Percentiles rank a stretch among this genome's conserved stretches.
Conservation (phyloP, 2,113 vertebrate genomes). For the Ciconia boyciana region DNA sequence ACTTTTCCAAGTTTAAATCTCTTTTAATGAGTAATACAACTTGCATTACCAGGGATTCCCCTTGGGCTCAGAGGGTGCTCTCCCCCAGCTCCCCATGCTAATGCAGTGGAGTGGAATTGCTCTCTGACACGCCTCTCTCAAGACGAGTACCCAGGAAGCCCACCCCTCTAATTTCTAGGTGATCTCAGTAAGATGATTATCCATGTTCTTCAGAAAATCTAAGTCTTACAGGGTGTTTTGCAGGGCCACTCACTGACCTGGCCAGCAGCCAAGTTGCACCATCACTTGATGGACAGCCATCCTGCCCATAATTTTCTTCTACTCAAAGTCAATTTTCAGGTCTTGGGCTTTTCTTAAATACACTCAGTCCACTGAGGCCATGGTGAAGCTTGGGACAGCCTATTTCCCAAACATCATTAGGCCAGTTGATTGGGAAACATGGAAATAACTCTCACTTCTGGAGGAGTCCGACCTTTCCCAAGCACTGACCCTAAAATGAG, state of each 20-base stretch:
- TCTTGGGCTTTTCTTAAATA: not conserved
- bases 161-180: not conserved
- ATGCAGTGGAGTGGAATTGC: rapidly evolving
- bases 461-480: not conserved
- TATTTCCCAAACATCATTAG: not conserved
- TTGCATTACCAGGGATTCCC: not conserved
- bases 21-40: not conserved
- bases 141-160: not conserved
- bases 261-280: not conserved
- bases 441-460: not conserved
- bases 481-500: not conserved
- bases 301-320: not conserved
- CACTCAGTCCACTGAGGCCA: not conserved
- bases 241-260: not conserved
- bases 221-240: not conserved
- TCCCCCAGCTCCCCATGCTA: not conserved
- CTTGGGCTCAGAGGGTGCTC: not conserved
- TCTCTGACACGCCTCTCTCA: not conserved
- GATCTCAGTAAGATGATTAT: not conserved
- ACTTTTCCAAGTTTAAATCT: not conserved
- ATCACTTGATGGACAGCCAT: not conserved
- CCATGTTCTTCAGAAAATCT: not conserved
- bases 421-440: not conserved
- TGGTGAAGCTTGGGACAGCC: not conserved
- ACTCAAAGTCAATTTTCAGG: not conserved